These are phyloP conservation scores for Sebastes matsubarae DNA, from an alignment of 2,797 vertebrate genomes.

Conservation along the genomic window DNA sequence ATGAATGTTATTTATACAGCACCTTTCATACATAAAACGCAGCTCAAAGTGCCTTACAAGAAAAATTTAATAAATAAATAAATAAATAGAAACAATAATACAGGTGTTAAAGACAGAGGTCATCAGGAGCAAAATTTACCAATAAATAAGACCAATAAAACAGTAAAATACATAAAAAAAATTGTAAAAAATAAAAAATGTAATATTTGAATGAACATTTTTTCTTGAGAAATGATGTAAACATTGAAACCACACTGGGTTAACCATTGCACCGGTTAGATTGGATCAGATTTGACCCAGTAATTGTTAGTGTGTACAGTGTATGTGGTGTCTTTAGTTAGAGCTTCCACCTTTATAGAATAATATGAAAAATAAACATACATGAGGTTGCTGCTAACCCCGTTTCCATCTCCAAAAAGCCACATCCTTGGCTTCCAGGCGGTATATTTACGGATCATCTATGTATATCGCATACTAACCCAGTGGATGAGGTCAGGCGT, in stretches of 20 bases:
- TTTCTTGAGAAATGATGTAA: neutral
- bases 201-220: neutral
- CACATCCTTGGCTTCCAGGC: slow-evolving; percentile 27
- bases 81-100: too few relatives aligned
- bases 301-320: neutral
- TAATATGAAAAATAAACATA: neutral
- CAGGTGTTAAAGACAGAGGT: too few relatives aligned
- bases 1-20: too few relatives aligned
- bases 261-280: neutral
- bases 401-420: slow-evolving; percentile 13
- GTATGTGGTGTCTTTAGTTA: neutral
- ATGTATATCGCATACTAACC: slow-evolving; percentile 50
- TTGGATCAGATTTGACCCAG: neutral
- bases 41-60: too few relatives aligned
- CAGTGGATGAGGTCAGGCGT: slow-evolving; percentile 52
- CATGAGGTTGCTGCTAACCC: neutral
- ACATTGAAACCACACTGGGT: neutral
- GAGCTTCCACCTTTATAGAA: neutral
- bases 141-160: too few relatives aligned
- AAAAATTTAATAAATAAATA: too few relatives aligned
- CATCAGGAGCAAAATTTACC: too few relatives aligned
- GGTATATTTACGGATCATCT: slow-evolving; percentile 57
- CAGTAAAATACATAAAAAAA: too few relatives aligned
- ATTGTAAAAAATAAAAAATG: too few relatives aligned
- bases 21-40: too few relatives aligned